A percentile compares a stretch with the other conserved stretches of the same genome.
Evolutionary conservation across 2,888 invertebrate genomes (phyloP).

Genomic region (Pyrrhia umbra): DNA sequence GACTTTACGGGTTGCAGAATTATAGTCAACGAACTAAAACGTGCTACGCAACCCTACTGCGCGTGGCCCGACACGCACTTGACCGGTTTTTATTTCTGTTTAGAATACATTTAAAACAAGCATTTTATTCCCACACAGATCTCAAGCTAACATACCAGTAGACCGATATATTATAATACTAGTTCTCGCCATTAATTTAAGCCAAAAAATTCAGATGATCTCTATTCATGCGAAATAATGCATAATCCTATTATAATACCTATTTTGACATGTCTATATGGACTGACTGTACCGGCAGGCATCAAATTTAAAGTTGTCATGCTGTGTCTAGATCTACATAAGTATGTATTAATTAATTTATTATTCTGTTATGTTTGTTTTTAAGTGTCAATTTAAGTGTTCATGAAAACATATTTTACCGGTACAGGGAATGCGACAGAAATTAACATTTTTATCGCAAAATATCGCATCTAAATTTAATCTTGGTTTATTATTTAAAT

Average conservation of each 20-base stretch:
- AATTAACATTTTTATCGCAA: slow-evolving; percentile 33
- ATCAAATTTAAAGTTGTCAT: slow-evolving; percentile 21
- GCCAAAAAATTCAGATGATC: slow-evolving; percentile 17
- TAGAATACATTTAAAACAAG: background rate
- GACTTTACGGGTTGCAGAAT: too few relatives aligned
- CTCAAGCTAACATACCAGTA: background rate
- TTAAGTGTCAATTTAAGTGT: slow-evolving; percentile 4
- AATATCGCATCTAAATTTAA: slow-evolving; percentile 32
- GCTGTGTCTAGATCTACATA: slow-evolving; percentile 11
- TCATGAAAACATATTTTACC: slow-evolving; percentile 17
- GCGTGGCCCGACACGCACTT: too few relatives aligned
- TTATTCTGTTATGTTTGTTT: slow-evolving; percentile 13
- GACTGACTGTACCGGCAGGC: slow-evolving; percentile 12
- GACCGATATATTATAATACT: slow-evolving; percentile 19
- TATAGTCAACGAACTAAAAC: too few relatives aligned
- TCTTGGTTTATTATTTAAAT: slow-evolving; percentile 25
- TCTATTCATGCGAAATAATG: slow-evolving; percentile 35
- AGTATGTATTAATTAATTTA: slow-evolving; percentile 7
- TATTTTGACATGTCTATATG: slow-evolving; percentile 51
- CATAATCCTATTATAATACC: slow-evolving; percentile 31
- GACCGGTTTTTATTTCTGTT: too few relatives aligned
- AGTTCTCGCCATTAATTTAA: slow-evolving; percentile 20
- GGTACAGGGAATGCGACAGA: slow-evolving; percentile 11
- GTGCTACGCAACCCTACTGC: too few relatives aligned
- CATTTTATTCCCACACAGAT: background rate